Evolutionary conservation across 2,888 invertebrate genomes (phyloP).

Genomic region (Piscicola geometra): DNA sequence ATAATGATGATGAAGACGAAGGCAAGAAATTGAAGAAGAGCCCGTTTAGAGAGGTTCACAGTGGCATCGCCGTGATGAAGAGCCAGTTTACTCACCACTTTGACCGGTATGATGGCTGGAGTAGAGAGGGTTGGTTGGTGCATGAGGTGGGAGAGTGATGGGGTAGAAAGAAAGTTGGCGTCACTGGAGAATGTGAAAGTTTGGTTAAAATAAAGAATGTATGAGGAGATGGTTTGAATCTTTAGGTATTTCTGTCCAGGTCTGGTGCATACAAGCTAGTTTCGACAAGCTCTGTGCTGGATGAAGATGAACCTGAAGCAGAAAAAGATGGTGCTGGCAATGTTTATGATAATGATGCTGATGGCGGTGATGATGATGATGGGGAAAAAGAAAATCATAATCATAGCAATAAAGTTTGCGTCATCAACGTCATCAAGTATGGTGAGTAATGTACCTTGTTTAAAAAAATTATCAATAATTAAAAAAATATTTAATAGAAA

Average conservation of each 20-base stretch:
- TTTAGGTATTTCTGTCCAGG: too few relatives aligned
- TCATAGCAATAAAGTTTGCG: slow-evolving; percentile 52
- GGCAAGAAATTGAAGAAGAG: not conserved
- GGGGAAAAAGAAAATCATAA: slow-evolving; percentile 45
- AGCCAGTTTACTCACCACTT: slow-evolving; percentile 1
- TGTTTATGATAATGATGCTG: not conserved
- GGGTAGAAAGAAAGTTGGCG: too few relatives aligned
- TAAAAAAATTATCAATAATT: too few relatives aligned
- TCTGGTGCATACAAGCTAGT: slow-evolving; percentile 8
- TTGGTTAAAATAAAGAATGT: too few relatives aligned
- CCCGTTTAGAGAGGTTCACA: slow-evolving; percentile 1
- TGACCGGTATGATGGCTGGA: not conserved
- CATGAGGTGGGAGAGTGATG: too few relatives aligned
- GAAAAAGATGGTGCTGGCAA: not conserved
- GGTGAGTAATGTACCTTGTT: slow-evolving; percentile 43
- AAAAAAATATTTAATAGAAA: too few relatives aligned
- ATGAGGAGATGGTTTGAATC: too few relatives aligned
- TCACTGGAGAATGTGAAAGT: too few relatives aligned
- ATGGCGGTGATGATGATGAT: not conserved
- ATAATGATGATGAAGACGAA: slow-evolving; percentile 20
- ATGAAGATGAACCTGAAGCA: slow-evolving; percentile 40
- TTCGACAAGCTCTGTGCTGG: slow-evolving; percentile 44
- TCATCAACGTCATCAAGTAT: slow-evolving; percentile 49
- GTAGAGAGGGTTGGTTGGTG: too few relatives aligned
- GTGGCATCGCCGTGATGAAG: slow-evolving; percentile 1